Conservation (phyloP, 2,888 invertebrate species). For the Oscheius sp. region DNA sequence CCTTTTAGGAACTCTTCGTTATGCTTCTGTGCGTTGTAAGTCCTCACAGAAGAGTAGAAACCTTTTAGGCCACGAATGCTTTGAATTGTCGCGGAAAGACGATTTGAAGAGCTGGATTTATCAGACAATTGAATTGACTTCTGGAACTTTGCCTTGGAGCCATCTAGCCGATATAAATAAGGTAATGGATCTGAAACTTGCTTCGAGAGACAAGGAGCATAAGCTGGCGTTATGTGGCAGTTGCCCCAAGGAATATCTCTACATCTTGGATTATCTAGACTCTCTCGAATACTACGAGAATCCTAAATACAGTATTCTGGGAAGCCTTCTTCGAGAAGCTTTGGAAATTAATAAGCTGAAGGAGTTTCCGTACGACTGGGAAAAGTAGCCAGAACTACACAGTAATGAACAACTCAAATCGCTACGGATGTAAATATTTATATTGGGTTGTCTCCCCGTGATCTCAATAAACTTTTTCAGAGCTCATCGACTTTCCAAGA, state of each 20-base stretch:
- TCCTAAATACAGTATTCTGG: constrained; percentile 54
- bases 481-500: too few species aligned
- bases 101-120: constrained; percentile 62
- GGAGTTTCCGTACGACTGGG: constrained; percentile 9
- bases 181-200: not conserved
- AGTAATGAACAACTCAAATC: too few species aligned
- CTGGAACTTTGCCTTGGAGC: constrained; percentile 2
- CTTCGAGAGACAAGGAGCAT: not conserved
- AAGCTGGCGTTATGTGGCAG: constrained; percentile 51
- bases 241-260: constrained; percentile 57
- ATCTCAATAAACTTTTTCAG: too few species aligned
- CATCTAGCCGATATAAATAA: not conserved
- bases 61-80: constrained; percentile 51
- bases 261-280: constrained; percentile 45
- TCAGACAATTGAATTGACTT: constrained; percentile 21
- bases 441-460: too few species aligned
- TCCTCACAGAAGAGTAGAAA: too few species aligned
- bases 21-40: constrained; percentile 42
- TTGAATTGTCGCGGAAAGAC: constrained; percentile 58
- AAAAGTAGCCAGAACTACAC: too few species aligned
- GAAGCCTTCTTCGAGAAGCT: constrained; percentile 36
- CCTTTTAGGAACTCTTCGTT: too few species aligned
- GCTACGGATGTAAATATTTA: too few species aligned
- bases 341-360: not conserved
- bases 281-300: constrained; percentile 52